Evolutionary conservation across 1,140 invertebrate genomes (phyloP), one percentile per base, ranked within the genome.

Genomic region (Penaeus vannamei): DNA sequence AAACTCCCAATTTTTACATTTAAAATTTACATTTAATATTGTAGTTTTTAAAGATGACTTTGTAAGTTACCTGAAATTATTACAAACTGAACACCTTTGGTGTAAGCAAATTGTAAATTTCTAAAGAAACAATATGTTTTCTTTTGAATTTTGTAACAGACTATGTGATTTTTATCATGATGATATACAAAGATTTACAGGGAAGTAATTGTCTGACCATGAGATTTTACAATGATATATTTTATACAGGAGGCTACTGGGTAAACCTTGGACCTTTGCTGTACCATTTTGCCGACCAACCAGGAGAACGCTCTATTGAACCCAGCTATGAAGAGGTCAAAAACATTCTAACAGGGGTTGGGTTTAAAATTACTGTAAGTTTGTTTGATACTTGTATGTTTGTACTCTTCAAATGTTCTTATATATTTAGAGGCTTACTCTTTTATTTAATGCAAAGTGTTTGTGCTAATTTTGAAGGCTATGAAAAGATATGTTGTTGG

Each of bases 231-330:
- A 23, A 59, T 87, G 26, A 85, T 91, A 42, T 85, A 2, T 20
- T 23, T 86, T 80, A 59, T n/a, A 5, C 87, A 93, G 96, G 96
- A 5, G 97, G 97, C 0, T 93, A 96, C 89, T 98, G 97, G 97
- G 95, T 98, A 86, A 98, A 98, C 94, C 93, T 98, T 91, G 98
- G 98, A 36, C 98, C 99, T 32, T 93, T 99, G 69, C 93, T 99
- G 80, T 99, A 99, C 93, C 98, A 99, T 93, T 99, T 95, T 93
- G 96, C 97, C 91, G 98, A 99, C 92, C 95, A 97, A 92, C 95
- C 95, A 46, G 96, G 96, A 77, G 97, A 98, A 92, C 95, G 96
- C 90, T 99, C 98, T 77, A 98, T 99, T 90, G 99, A 99, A 93
- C 97, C 99, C 0, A 97, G 97, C 83, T 98, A 97, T 92, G 96